A percentile compares a stretch with the other conserved stretches of the same genome.
phyloP scores from a whole-genome alignment of 1,140 invertebrate species.

The Drosophila murphyi region DNA sequence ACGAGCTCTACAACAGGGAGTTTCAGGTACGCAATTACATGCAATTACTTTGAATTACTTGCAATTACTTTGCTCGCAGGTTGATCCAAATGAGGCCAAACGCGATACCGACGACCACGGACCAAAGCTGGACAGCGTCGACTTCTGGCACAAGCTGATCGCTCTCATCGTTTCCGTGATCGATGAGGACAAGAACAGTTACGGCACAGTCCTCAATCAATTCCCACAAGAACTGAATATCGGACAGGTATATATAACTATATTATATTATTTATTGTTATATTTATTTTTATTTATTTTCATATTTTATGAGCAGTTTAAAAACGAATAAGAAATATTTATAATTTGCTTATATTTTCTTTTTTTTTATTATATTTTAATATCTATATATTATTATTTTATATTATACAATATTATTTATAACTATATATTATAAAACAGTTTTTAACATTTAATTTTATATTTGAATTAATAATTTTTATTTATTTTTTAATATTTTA shows the following conservation, averaged over 20 bases:
- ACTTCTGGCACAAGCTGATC: conserved; percentile 99
- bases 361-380: too few relatives aligned
- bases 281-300: conserved; percentile 88
- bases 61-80: conserved; percentile 65
- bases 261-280: not conserved
- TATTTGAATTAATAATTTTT: too few relatives aligned
- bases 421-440: too few relatives aligned
- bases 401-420: too few relatives aligned
- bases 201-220: conserved; percentile 99
- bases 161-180: conserved; percentile 99
- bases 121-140: conserved; percentile 94
- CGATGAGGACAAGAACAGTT: conserved; percentile 99
- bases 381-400: too few relatives aligned
- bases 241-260: conserved; percentile 88
- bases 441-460: too few relatives aligned
- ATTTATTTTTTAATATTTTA: too few relatives aligned
- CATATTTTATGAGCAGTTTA: not conserved
- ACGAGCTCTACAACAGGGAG: conserved; percentile 96
- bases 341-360: too few relatives aligned
- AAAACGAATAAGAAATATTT: too few relatives aligned
- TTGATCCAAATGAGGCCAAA: conserved; percentile 94
- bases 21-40: conserved; percentile 89
- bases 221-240: conserved; percentile 97
- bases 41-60: conserved; percentile 6
- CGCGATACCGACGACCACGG: conserved; percentile 95